Evolutionary conservation across 1,140 invertebrate species (phyloP).

Genomic region (Hylaeus anthracinus): DNA sequence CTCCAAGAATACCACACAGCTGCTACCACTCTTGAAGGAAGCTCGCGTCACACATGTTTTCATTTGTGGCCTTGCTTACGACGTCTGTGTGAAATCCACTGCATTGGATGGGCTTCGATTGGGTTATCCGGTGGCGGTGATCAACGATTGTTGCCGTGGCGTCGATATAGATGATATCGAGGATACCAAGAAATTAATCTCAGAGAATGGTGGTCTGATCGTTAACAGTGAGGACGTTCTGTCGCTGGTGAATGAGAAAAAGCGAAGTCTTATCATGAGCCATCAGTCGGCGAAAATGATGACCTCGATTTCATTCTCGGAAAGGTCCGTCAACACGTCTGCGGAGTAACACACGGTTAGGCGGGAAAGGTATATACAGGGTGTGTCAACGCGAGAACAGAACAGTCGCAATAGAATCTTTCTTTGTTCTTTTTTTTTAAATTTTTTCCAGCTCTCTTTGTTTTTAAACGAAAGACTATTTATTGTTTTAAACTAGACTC

Average conservation of each 20-base stretch:
- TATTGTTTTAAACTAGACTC: too few species aligned
- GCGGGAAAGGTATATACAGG: too few species aligned
- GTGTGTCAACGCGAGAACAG: too few species aligned
- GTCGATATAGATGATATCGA: constrained; percentile 82
- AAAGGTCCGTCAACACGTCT: neutral
- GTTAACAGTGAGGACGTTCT: constrained; percentile 82
- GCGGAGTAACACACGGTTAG: too few species aligned
- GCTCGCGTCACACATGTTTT: constrained; percentile 87
- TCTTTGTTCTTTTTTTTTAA: too few species aligned
- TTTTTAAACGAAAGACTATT: too few species aligned
- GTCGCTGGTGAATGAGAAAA: constrained; percentile 82
- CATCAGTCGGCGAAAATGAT: constrained; percentile 54
- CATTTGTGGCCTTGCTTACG: constrained; percentile 90
- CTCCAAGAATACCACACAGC: constrained; percentile 82
- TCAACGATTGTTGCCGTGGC: constrained; percentile 88
- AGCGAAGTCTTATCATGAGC: constrained; percentile 83
- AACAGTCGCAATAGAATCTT: too few species aligned
- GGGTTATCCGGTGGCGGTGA: constrained; percentile 86
- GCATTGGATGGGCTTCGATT: constrained; percentile 84
- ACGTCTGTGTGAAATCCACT: constrained; percentile 89
- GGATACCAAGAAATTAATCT: constrained; percentile 80
- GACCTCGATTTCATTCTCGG: neutral
- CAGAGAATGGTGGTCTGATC: constrained; percentile 81
- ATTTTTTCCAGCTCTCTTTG: too few species aligned
- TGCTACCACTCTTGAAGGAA: constrained; percentile 83